Base-by-base conservation (phyloP, 1,140 invertebrate species). In the Plectrocnemia conspersa region DNA sequence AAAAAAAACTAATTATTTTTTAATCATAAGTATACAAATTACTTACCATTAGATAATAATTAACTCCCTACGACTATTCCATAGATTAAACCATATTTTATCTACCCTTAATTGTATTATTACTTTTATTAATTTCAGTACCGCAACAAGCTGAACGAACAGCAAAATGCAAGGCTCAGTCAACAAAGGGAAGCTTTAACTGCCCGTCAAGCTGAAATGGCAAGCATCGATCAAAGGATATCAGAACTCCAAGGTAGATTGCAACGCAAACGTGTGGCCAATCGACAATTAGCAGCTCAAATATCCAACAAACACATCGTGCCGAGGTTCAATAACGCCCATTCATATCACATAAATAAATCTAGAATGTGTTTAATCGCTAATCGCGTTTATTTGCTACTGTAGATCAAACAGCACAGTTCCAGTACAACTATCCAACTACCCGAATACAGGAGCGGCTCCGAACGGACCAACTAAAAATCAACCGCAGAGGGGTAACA, bases 101-200 rank as follows among this genome's bases (percentile, higher is more conserved):
- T n/a, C n/a, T n/a, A n/a, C n/a, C n/a, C n/a, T n/a, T n/a, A n/a
- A n/a, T n/a, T n/a, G n/a, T n/a, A n/a, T n/a, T n/a, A n/a, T n/a
- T n/a, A n/a, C n/a, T n/a, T n/a, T n/a, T n/a, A n/a, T n/a, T n/a
- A n/a, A n/a, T 74, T 78, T 33, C 74, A 97, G 92, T 94, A 94
- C 69, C 89, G 93, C 18, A 96, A 96, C 73, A 95, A 96, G 69
- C 74, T 97, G 68, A 94, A 93, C 70, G 89, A 96, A 67, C 91
- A 97, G 66, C 93, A 97, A 71, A 93, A 89, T 68, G 85, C 84
- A 27, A 79, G 91, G 53, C 77, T 97, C 47, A 84, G 85, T 44
- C 84, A 89, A 59, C 92, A 96, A 71, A 79, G 90, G 38, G 87
- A 94, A 59, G 85, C 89, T 13, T 70, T 97, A 58, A 83, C 84